Evolutionary conservation across 2,113 vertebrate genomes (phyloP).

Genomic region (Syrrhaptes paradoxus): DNA sequence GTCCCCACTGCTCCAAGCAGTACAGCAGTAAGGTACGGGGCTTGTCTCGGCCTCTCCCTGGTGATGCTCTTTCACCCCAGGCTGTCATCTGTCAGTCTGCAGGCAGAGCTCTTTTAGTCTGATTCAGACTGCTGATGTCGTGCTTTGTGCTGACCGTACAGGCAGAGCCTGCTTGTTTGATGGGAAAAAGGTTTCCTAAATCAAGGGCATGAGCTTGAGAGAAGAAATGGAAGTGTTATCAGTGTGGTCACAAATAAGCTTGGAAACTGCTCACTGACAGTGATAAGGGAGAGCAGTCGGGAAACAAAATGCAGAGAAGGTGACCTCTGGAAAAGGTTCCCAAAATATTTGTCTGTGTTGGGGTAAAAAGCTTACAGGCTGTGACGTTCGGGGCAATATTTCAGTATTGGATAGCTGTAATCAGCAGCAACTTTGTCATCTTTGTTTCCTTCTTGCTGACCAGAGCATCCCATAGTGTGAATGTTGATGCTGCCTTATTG

Average conservation of each 20-base stretch:
- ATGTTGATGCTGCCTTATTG: not conserved
- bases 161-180: not conserved
- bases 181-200: not conserved
- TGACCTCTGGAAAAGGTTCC: not conserved
- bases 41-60: not conserved
- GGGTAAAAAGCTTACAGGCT: not conserved
- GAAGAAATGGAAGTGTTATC: not conserved
- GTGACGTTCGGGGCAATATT: not conserved
- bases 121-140: not conserved
- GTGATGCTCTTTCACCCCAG: not conserved
- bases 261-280: not conserved
- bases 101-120: not conserved
- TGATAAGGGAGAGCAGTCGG: not conserved
- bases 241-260: not conserved
- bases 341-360: not conserved
- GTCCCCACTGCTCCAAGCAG: slow-evolving; percentile 97
- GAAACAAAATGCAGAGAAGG: not conserved
- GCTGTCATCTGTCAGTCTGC: not conserved
- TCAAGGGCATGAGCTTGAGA: not conserved
- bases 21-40: slow-evolving; percentile 94
- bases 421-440: not conserved
- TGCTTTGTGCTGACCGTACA: not conserved
- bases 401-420: not conserved
- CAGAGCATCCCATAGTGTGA: not conserved
- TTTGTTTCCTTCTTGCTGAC: not conserved